A percentile compares a stretch with the other conserved stretches of the same genome.
phyloP scores from a whole-genome alignment of 2,888 invertebrate species.

The Sinotaia quadrata region DNA sequence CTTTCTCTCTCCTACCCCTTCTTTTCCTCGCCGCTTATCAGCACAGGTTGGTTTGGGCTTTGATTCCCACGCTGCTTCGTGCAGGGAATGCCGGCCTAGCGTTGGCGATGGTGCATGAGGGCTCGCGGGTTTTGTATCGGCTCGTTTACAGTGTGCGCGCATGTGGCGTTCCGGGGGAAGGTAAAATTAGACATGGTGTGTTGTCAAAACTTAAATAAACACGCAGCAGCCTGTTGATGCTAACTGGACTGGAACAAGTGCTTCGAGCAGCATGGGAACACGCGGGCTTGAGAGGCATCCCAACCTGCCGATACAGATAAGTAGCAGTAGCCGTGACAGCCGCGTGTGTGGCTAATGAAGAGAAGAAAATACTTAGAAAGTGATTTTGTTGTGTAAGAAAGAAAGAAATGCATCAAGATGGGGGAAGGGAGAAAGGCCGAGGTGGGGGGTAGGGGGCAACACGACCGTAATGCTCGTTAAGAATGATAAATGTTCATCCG shows the following conservation, averaged over 20 bases:
- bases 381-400: too few species aligned
- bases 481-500: too few species aligned
- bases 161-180: background rate
- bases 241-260: conserved; percentile 11
- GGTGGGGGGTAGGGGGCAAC: too few species aligned
- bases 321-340: too few species aligned
- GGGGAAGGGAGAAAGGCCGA: too few species aligned
- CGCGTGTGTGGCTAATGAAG: too few species aligned
- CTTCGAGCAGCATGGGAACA: background rate
- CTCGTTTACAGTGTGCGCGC: background rate
- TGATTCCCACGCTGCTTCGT: conserved; percentile 12
- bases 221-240: conserved; percentile 10
- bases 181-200: conserved; percentile 5
- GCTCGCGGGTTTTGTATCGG: background rate
- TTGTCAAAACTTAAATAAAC: conserved; percentile 9
- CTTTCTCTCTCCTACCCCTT: background rate
- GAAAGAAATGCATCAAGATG: too few species aligned
- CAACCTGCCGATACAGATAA: too few species aligned
- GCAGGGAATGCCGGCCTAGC: conserved; percentile 1
- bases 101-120: conserved; percentile 10
- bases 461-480: too few species aligned
- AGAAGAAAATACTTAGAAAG: too few species aligned
- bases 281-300: too few species aligned
- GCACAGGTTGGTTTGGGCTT: background rate
- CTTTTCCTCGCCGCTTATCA: conserved; percentile 10